Conservation (phyloP, 2,888 invertebrate genomes). For the Trisateles emortualis region DNA sequence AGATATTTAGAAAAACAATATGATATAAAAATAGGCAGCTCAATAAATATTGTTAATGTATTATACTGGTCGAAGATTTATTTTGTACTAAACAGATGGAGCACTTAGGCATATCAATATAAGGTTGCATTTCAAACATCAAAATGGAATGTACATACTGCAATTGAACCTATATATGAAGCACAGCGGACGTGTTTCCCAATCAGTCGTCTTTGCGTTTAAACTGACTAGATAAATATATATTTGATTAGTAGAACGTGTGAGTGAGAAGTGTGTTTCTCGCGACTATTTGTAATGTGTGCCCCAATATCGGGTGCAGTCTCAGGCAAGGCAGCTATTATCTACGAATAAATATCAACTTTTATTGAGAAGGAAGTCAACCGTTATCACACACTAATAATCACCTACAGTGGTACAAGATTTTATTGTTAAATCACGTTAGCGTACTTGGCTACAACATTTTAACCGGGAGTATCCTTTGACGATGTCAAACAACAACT, state of each 20-base stretch:
- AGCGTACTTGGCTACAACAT: slow-evolving; percentile 27
- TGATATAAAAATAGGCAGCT: too few species aligned
- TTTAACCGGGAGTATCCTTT: neutral
- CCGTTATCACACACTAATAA: slow-evolving; percentile 60
- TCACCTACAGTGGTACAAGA: slow-evolving; percentile 65
- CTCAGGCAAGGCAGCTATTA: slow-evolving; percentile 71
- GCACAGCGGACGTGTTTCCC: slow-evolving; percentile 4
- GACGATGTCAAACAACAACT: neutral
- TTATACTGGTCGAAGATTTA: too few species aligned
- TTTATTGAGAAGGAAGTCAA: slow-evolving; percentile 64
- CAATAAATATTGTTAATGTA: too few species aligned
- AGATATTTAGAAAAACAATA: too few species aligned
- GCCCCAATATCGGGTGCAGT: slow-evolving; percentile 56
- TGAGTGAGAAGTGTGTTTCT: slow-evolving; percentile 49
- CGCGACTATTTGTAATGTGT: slow-evolving; percentile 36
- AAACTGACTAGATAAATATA: neutral
- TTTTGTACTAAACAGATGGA: too few species aligned
- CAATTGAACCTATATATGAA: neutral
- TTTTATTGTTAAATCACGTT: slow-evolving; percentile 43
- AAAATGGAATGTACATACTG: neutral
- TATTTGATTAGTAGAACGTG: slow-evolving; percentile 18
- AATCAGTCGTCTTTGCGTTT: neutral
- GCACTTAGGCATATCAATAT: neutral
- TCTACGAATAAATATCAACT: slow-evolving; percentile 54
- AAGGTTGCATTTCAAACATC: neutral